Conservation (phyloP, 2,888 invertebrate genomes). For the Pycnomerus fuliginosus region DNA sequence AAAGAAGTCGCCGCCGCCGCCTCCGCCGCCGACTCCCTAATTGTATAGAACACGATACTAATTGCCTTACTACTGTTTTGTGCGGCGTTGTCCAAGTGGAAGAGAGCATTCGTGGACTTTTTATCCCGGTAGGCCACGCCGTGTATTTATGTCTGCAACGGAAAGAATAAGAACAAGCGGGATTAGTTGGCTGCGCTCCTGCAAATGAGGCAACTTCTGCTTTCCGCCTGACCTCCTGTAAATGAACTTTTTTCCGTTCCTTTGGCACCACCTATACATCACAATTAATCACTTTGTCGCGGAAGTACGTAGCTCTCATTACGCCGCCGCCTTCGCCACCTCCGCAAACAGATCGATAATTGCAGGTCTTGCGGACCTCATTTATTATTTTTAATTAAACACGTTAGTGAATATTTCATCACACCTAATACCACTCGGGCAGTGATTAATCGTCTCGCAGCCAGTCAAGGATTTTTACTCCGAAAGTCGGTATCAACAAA, state of each 20-base stretch:
- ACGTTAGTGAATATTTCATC: too few species aligned
- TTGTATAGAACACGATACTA: conserved; percentile 53
- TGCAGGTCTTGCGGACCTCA: too few species aligned
- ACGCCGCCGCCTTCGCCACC: not conserved
- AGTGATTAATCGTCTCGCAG: too few species aligned
- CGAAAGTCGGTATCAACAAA: too few species aligned
- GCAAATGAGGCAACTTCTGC: conserved; percentile 52
- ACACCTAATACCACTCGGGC: too few species aligned
- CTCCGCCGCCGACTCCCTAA: conserved; percentile 47
- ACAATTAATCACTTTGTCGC: conserved; percentile 39
- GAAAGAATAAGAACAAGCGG: conserved; percentile 50
- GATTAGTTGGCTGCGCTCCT: conserved; percentile 51
- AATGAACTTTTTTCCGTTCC: conserved; percentile 49
- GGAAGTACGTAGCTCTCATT: conserved; percentile 15
- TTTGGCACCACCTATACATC: conserved; percentile 42
- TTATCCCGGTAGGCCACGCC: conserved; percentile 42
- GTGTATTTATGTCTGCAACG: conserved; percentile 49
- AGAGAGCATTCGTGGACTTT: conserved; percentile 18
- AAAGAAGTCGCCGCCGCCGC: conserved; percentile 23
- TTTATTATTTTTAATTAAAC: too few species aligned
- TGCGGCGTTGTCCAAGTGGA: conserved; percentile 47
- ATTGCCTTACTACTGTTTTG: conserved; percentile 52
- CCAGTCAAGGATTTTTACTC: too few species aligned
- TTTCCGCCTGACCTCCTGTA: conserved; percentile 51
- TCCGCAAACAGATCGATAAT: conserved; percentile 11